phyloP scores from a whole-genome alignment of 2,797 vertebrate genomes.

The Tapirus indicus region DNA sequence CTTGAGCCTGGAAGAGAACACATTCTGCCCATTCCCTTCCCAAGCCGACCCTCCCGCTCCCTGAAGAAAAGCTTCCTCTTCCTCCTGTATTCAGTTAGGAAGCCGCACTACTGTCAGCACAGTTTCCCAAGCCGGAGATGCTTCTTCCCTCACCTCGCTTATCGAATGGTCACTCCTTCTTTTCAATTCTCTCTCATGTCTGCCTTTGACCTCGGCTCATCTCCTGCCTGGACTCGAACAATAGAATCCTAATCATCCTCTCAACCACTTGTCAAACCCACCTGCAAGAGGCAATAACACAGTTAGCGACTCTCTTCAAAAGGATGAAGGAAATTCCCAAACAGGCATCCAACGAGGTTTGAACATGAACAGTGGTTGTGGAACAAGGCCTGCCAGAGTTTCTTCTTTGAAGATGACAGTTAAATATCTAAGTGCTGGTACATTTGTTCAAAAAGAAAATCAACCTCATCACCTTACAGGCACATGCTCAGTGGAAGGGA shows the following conservation, averaged over 20 bases:
- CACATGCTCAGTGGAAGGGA: neutral
- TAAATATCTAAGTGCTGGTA: neutral
- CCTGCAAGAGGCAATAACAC: neutral
- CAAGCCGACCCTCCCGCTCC: neutral
- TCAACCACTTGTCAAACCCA: neutral
- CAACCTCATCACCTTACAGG: neutral
- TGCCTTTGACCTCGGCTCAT: neutral
- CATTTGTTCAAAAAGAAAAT: constrained; percentile 6
- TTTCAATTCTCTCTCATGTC: neutral
- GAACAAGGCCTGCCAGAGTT: neutral
- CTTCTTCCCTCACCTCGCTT: neutral
- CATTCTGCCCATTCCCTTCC: neutral
- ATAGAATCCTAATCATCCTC: neutral
- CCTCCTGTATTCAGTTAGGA: neutral
- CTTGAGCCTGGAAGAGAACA: neutral
- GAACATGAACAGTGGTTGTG: neutral
- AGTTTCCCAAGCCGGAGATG: neutral
- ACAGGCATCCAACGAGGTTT: neutral
- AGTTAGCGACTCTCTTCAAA: neutral
- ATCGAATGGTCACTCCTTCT: neutral
- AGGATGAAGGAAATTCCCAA: neutral
- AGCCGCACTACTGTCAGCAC: neutral
- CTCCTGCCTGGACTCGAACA: neutral
- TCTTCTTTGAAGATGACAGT: neutral
- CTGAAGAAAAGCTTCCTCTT: neutral